phyloP scores from a whole-genome alignment of 2,113 vertebrate genomes.

The Misgurnus anguillicaudatus region DNA sequence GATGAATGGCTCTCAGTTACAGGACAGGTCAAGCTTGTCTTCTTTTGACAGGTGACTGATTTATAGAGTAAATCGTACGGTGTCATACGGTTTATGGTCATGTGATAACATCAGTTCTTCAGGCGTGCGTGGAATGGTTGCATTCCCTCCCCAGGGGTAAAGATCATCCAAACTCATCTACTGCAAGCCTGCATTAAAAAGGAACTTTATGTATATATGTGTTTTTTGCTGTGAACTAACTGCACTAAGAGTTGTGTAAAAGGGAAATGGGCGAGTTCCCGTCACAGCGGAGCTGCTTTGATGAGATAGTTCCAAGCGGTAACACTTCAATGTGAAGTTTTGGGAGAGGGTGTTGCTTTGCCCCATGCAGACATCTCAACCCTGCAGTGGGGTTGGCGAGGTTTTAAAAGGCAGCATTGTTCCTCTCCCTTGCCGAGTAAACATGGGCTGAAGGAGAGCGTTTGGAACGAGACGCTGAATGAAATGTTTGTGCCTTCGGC shows the following conservation, averaged over 20 bases:
- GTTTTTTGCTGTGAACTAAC: no score
- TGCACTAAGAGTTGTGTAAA: not conserved
- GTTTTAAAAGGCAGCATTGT: conserved; percentile 75
- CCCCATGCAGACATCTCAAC: conserved; percentile 71
- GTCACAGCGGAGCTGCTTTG: not conserved
- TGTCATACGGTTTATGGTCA: not conserved
- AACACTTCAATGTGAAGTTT: conserved; percentile 72
- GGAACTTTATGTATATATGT: not conserved
- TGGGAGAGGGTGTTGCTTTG: conserved; percentile 70
- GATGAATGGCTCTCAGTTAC: not conserved
- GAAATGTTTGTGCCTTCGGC: conserved; percentile 60
- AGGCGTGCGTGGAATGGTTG: not conserved
- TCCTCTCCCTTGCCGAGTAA: conserved; percentile 66
- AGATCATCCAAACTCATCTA: not conserved
- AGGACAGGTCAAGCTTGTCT: not conserved
- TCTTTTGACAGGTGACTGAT: not conserved
- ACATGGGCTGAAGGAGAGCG: conserved; percentile 63
- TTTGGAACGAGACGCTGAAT: conserved; percentile 59
- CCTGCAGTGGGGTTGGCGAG: conserved; percentile 63
- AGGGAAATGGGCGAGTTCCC: not conserved
- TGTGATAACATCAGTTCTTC: not conserved
- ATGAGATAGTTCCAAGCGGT: conserved; percentile 33
- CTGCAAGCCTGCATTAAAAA: not conserved
- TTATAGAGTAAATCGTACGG: not conserved
- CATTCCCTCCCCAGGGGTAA: not conserved